Evolutionary conservation across 2,888 invertebrate species (phyloP).

Genomic region (Ariolimax columbianus): DNA sequence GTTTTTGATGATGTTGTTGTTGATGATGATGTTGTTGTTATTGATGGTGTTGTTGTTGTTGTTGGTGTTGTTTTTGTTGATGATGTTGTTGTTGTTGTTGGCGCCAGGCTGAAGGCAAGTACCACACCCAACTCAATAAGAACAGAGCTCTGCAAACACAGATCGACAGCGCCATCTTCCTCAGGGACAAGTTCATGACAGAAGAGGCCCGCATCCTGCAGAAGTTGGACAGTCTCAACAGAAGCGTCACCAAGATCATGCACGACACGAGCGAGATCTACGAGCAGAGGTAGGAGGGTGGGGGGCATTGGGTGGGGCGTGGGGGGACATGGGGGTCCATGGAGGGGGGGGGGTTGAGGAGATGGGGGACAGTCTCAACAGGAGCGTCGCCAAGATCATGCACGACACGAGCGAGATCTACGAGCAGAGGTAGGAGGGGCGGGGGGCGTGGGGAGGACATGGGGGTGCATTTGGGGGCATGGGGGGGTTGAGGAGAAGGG

Average conservation of each 20-base stretch:
- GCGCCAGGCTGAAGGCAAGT: constrained; percentile 39
- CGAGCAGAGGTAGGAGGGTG: constrained; percentile 44
- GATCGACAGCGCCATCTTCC: constrained; percentile 47
- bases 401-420: constrained; percentile 32
- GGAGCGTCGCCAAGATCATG: constrained; percentile 22
- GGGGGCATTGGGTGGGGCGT: too few species aligned
- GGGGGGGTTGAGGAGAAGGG: constrained; percentile 4
- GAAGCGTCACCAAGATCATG: constrained; percentile 24
- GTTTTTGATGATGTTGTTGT: too few species aligned
- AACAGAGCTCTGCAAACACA: constrained; percentile 37
- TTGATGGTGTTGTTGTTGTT: too few species aligned
- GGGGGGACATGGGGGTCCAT: too few species aligned
- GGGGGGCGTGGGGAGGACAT: too few species aligned
- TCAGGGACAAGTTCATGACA: constrained; percentile 38
- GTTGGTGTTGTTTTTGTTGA: too few species aligned
- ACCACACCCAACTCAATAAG: constrained; percentile 45
- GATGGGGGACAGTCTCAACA: constrained; percentile 32
- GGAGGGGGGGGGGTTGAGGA: constrained; percentile 23
- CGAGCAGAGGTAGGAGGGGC: constrained; percentile 44
- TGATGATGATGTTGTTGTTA: too few species aligned
- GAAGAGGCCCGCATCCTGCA: constrained; percentile 31
- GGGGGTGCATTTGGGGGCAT: too few species aligned
- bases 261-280: constrained; percentile 32
- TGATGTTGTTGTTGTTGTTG: background rate
- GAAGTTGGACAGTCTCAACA: constrained; percentile 36